Base-by-base conservation (phyloP, 2,888 invertebrate species). In the Peribatodes rhomboidaria region DNA sequence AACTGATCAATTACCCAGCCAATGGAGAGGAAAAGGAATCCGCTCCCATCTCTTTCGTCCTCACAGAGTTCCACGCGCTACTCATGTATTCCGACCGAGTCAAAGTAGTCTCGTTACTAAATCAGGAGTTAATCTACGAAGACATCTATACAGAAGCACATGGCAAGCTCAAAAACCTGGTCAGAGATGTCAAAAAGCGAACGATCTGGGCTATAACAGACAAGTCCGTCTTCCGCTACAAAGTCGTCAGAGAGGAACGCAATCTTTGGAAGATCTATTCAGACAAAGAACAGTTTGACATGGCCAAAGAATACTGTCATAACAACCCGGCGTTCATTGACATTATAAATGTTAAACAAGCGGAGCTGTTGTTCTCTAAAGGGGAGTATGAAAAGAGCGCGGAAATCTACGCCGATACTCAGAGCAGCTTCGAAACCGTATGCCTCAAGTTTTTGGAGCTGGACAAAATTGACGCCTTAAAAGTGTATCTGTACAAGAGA, bases 381-480 rank as follows among this genome's bases (percentile, higher is more conserved):
- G 95, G 96, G 63, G 94, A 97, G 87, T 98, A 96, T 77, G 95
- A 96, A 65, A 94, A 95, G 73, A 98, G 98, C 84, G 99, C 99
- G 0, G 94, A 96, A 75, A 95, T 97, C 72, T 99, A 97, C 84
- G 98, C 99, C 0, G 96, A 98, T 77, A 98, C 99, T 0, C 96
- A 97, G 76, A 96, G 97, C 44, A 97, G 98, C 18, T 99, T 99
- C 83, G 99, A 99, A 90, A 98, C 98, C 75, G 96, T 99, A 39
- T 97, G 98, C 59, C 92, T 99, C 11, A 98, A 98, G 83, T 99
- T 99, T 85, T 92, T 98, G 16, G 95, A 97, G 83, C 94, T 96
- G 0, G 95, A 96, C 61, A 95, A 98, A 81, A 96, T 97, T 65
- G 96, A 96, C 72, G 98, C 99, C 0, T 89, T 99, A 54, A 98